Base-by-base conservation (phyloP, 2,888 invertebrate species). In the Criorhina ranunculi region DNA sequence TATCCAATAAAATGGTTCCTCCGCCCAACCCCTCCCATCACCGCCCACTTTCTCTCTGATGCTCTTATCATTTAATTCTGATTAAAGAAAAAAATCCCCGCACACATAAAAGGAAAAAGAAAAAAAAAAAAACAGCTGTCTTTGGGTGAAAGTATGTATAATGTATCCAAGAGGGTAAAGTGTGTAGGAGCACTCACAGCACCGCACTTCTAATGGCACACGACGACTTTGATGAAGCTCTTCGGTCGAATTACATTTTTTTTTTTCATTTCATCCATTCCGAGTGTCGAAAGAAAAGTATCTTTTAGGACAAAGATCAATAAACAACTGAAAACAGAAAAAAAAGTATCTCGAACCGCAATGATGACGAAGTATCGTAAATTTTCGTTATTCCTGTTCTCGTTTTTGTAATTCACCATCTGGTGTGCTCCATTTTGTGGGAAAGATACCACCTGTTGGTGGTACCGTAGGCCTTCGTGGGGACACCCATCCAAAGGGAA, bases 1-100 rank as follows among this genome's bases (percentile, higher is more conserved):
- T 70, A 57, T 78, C 42, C 33, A 70, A 72, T 64, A 78, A 70
- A 78, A 77, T 24, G 24, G 29, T 19, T 5, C 55, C 12, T 35
- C 2, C 31, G 19, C 35, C 5, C 31, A 8, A 17, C 15, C 49
- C 49, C 8, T 51, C 12, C 12, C 11, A 17, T 1, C 42, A 64
- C 9, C 31, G 40, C 44, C 12, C 33, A 19, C 53, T 1, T n/a
- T n/a, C 49, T 51, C 44, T 46, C 53, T 15, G 73, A 51, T 62
- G 73, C 59, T 62, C 60, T 83, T 83, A 83, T 78, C 83, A 73
- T 78, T 73, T 78, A 51, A 78, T 78, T 72, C 67, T 83, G 78
- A 83, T 78, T 78, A 78, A 82, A 73, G 55, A 55, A 80, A 72
- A 55, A 46, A 17, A 15, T 4, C n/a, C 49, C 17, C 17, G 11